Evolutionary conservation across 2,888 invertebrate genomes (phyloP).

Genomic region (Drosophila infuscata): DNA sequence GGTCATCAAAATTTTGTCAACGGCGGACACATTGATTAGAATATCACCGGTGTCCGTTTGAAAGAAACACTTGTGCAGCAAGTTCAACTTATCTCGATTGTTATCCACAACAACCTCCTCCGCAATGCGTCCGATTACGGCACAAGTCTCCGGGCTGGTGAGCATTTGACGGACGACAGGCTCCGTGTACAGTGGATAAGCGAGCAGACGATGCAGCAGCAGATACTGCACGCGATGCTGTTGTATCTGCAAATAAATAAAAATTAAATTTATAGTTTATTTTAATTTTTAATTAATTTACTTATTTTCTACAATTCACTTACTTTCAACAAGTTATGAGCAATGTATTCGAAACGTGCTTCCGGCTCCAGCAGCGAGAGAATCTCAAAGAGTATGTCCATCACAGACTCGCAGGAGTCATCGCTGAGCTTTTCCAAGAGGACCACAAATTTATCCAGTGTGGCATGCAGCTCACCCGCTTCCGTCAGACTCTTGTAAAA

Average conservation of each 20-base stretch:
- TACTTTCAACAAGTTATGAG: slow-evolving; percentile 87
- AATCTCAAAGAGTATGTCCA: slow-evolving; percentile 88
- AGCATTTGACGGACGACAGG: slow-evolving; percentile 80
- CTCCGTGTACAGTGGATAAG: slow-evolving; percentile 83
- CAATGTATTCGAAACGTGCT: slow-evolving; percentile 87
- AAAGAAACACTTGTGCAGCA: slow-evolving; percentile 85
- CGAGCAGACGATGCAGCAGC: slow-evolving; percentile 82
- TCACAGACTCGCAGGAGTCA: slow-evolving; percentile 86
- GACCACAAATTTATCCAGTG: slow-evolving; percentile 71
- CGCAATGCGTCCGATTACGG: slow-evolving; percentile 78
- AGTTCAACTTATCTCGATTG: slow-evolving; percentile 79
- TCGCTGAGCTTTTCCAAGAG: slow-evolving; percentile 81
- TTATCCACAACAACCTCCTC: slow-evolving; percentile 72
- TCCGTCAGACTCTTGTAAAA: slow-evolving; percentile 86
- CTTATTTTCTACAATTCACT: not conserved
- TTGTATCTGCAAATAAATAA: slow-evolving; percentile 58
- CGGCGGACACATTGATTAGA: slow-evolving; percentile 80
- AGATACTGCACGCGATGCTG: slow-evolving; percentile 77
- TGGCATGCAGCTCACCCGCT: slow-evolving; percentile 71
- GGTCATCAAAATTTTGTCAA: slow-evolving; percentile 80
- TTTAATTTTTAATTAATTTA: not conserved
- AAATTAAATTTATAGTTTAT: not conserved
- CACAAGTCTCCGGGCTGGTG: slow-evolving; percentile 67
- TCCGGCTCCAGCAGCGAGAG: slow-evolving; percentile 86
- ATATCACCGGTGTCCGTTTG: slow-evolving; percentile 84